These are phyloP conservation scores for Ctenodactylus gundi DNA, from an alignment of 2,113 vertebrate genomes.

Conservation along the genomic window DNA sequence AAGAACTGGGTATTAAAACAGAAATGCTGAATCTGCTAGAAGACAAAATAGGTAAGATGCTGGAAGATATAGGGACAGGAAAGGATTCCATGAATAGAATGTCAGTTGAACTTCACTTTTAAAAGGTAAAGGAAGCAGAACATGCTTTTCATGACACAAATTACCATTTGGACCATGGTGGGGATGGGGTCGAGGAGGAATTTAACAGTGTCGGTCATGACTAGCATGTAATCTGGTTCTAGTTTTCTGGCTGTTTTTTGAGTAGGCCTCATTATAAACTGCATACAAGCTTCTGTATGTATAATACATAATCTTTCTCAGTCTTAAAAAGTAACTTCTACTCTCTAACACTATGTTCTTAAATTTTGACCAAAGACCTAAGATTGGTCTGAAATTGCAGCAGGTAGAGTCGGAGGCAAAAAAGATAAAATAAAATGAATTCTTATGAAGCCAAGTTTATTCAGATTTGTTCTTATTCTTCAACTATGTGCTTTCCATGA, in stretches of 20 bases:
- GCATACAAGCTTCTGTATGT: neutral
- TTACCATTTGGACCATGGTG: neutral
- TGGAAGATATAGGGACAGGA: no score
- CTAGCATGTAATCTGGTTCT: neutral
- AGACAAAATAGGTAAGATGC: no score
- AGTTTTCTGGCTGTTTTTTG: neutral
- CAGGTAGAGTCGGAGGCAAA: neutral
- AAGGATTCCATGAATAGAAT: no score
- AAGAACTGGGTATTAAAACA: no score
- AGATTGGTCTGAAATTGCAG: neutral
- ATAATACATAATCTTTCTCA: neutral
- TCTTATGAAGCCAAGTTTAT: neutral
- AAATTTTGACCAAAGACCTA: neutral
- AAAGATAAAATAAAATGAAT: neutral
- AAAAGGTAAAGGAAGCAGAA: neutral
- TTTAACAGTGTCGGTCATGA: neutral
- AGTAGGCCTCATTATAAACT: neutral
- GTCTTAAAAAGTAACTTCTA: neutral
- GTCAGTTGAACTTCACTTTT: neutral
- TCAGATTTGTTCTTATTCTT: neutral
- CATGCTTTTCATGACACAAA: neutral
- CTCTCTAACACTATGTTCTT: neutral
- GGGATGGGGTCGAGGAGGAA: neutral
- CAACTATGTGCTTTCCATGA: neutral
- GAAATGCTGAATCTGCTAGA: no score